phyloP scores from a whole-genome alignment of 53 echinoderm and acorn worm genomes.

The Luidia sarsii region DNA sequence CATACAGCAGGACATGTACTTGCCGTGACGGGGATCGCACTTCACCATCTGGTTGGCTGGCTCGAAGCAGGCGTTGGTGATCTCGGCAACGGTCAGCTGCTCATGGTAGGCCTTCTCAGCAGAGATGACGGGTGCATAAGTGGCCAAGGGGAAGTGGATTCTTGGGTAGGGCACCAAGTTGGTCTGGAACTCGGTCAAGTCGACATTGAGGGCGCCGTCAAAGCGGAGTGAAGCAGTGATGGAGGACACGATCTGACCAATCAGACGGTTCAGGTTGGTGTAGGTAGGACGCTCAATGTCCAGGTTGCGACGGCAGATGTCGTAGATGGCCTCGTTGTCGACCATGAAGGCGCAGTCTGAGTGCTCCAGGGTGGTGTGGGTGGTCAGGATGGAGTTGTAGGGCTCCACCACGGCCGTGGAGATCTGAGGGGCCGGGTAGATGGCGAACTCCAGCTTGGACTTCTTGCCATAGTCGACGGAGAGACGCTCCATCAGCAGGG shows the following conservation, averaged over 20 bases:
- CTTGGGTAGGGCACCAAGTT: slow-evolving; percentile 97
- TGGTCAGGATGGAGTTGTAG: slow-evolving; percentile 75
- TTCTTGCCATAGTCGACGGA: slow-evolving; percentile 99
- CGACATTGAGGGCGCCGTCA: slow-evolving; percentile 95
- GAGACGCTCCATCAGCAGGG: slow-evolving; percentile 73
- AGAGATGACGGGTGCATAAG: slow-evolving; percentile 78
- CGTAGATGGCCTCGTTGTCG: slow-evolving; percentile 95
- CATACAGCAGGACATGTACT: slow-evolving; percentile 94
- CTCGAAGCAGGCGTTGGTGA: slow-evolving; percentile 82
- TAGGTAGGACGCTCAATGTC: slow-evolving; percentile 91
- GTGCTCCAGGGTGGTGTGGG: slow-evolving; percentile 86
- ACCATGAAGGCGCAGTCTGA: slow-evolving; percentile 90
- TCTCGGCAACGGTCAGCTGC: slow-evolving; percentile 68
- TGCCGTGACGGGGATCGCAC: slow-evolving; percentile 92
- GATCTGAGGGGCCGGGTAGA: slow-evolving; percentile 76
- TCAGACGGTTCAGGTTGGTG: slow-evolving; percentile 84
- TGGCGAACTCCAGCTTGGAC: slow-evolving; percentile 86
- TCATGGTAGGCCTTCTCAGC: slow-evolving; percentile 72
- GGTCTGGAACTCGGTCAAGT: slow-evolving; percentile 95
- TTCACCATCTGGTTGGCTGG: slow-evolving; percentile 96
- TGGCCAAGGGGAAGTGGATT: slow-evolving; percentile 88
- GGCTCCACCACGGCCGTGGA: slow-evolving; percentile 66
- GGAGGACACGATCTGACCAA: slow-evolving; percentile 81
- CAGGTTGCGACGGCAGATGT: slow-evolving; percentile 86
- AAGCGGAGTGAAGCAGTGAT: slow-evolving; percentile 88